Percentiles rank a stretch among this genome's conserved stretches.
These are phyloP conservation scores for Corydoras maculifer DNA, from an alignment of 2,113 vertebrate species.

Conservation along the genomic window DNA sequence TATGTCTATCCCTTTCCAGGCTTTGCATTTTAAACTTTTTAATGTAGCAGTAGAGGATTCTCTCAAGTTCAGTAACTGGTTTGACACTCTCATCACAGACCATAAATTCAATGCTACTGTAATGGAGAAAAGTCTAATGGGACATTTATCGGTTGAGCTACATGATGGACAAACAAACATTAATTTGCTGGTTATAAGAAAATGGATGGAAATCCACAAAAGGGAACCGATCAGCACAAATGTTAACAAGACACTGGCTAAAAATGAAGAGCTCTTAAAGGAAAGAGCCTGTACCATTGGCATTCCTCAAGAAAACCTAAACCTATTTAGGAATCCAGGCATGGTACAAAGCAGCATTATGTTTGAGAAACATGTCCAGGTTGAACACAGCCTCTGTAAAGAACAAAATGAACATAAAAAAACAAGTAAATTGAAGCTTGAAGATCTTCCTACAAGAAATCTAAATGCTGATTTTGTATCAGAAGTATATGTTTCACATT, in stretches of 20 bases:
- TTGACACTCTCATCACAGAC: slow-evolving; percentile 64
- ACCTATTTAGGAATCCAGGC: background rate
- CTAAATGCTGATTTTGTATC: slow-evolving; percentile 62
- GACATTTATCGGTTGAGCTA: slow-evolving; percentile 75
- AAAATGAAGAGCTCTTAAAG: background rate
- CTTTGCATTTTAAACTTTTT: slow-evolving; percentile 74
- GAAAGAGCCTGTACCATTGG: background rate
- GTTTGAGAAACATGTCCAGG: background rate
- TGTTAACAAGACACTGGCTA: background rate
- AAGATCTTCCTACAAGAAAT: slow-evolving; percentile 61
- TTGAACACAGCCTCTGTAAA: no score
- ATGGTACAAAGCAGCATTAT: background rate
- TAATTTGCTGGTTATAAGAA: slow-evolving; percentile 68
- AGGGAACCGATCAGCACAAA: background rate
- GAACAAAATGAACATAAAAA: no score
- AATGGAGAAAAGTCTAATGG: slow-evolving; percentile 68
- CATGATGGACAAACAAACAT: slow-evolving; percentile 68
- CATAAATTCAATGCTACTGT: slow-evolving; percentile 66
- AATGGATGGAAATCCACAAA: slow-evolving; percentile 12
- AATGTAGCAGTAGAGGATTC: slow-evolving; percentile 60
- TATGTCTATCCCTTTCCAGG: slow-evolving; percentile 74
- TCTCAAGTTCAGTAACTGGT: slow-evolving; percentile 70
- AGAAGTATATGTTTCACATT: slow-evolving; percentile 75
- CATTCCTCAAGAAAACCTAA: background rate
- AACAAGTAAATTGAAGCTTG: slow-evolving; percentile 46